These are phyloP conservation scores for Phoxinus dragarum DNA, from an alignment of 2,797 vertebrate species.

Conservation along the genomic window DNA sequence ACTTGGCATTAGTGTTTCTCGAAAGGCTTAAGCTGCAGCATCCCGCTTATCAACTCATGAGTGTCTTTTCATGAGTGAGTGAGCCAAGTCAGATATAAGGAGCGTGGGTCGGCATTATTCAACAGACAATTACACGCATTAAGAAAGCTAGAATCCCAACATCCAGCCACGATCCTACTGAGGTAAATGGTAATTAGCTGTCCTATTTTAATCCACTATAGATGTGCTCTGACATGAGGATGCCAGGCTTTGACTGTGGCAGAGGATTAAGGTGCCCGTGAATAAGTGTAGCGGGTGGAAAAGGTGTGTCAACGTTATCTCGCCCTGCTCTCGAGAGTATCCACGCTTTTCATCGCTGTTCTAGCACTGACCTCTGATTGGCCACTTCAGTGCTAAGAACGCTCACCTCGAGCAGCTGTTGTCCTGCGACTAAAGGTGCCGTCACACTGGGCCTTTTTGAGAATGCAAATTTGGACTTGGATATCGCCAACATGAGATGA, in stretches of 20 bases:
- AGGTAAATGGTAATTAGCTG: constrained; percentile 64
- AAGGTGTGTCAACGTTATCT: constrained; percentile 46
- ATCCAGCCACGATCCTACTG: constrained; percentile 38
- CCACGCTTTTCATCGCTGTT: background rate
- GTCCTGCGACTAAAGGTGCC: constrained; percentile 30
- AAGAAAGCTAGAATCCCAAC: constrained; percentile 44
- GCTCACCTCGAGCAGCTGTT: constrained; percentile 40
- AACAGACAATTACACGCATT: constrained; percentile 63
- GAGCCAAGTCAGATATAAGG: constrained; percentile 51
- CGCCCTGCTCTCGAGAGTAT: constrained; percentile 15
- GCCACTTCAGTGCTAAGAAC: constrained; percentile 15
- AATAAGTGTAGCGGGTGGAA: constrained; percentile 52
- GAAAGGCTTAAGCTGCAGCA: constrained; percentile 38
- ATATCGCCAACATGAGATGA: background rate
- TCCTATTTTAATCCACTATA: constrained; percentile 60
- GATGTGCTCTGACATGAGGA: constrained; percentile 51
- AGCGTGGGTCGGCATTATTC: constrained; percentile 58
- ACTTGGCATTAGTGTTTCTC: constrained; percentile 29
- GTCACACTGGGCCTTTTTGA: background rate
- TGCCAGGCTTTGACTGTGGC: constrained; percentile 46
- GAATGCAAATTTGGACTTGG: background rate
- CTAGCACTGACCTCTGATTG: constrained; percentile 19
- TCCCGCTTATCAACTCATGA: constrained; percentile 48
- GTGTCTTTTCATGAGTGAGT: constrained; percentile 52
- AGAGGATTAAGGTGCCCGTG: constrained; percentile 55